Base-by-base conservation (phyloP, 2,888 invertebrate species). In the Eledona agricola region DNA sequence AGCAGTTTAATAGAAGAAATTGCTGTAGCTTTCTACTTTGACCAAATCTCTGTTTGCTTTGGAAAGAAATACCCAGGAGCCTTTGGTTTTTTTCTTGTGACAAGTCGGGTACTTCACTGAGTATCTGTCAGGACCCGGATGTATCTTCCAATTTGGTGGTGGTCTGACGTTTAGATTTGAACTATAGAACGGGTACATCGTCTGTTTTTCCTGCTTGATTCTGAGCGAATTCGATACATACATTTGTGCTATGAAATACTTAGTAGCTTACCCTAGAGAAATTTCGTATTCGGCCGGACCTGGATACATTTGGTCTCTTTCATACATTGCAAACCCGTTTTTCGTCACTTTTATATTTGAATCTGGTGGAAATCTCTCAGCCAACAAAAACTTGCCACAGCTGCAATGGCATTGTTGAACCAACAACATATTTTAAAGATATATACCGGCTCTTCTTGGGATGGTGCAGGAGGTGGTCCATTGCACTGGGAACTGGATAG, bases 271-370 rank as follows among this genome's bases (percentile, higher is more conserved):
- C 34, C 43, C 31, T 15, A 12, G 0, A 46, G 7, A 10, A 9
- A 62, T 11, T 32, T 66, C 55, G 55, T 82, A 81, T 42, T 73
- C 65, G 0, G 78, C 78, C 0, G 85, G 82, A 0, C 83, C 80
- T 0, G 85, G 85, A 1, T 79, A 79, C 0, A 72, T 62, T 0
- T 80, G 77, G 34, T 77, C 73, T 28, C 75, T 77, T 13, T 77
- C 70, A 59, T 81, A 80, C 71, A 81, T 74, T 1, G 78, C 70
- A 6, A 80, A 50, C 58, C 84, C 80, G 1, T 77, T 76, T 23
- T 83, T 63, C 59, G 81, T 76, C 38, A 71, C 75, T 5, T 83
- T 74, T 0, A 78, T 74, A 29, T 78, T 75, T 12, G 80, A 78
- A 25, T 67, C 70, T 34, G 65, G 69, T 0, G 70, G 65, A 55